Percentiles rank a stretch among this genome's conserved stretches.
phyloP scores from a whole-genome alignment of 2,797 vertebrate genomes.

The Cebuella pygmaea region DNA sequence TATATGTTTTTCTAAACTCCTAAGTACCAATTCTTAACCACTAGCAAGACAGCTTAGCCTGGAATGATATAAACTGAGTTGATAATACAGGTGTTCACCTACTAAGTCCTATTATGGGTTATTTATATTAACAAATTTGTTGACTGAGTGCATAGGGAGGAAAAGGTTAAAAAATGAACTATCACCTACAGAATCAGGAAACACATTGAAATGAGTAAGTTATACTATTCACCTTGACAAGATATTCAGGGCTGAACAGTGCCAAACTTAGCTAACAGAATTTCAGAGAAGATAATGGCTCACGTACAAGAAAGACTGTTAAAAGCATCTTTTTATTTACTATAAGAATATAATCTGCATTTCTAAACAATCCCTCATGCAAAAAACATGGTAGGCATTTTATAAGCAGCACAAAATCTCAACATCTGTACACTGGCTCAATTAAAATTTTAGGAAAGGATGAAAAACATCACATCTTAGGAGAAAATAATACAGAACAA shows the following conservation, averaged over 20 bases:
- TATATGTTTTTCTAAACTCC: neutral
- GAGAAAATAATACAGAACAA: neutral
- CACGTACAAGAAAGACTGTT: constrained; percentile 59
- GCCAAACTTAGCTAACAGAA: neutral
- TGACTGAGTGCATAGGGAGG: neutral
- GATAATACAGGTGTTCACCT: neutral
- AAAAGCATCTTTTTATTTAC: constrained; percentile 70
- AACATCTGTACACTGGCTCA: constrained; percentile 17
- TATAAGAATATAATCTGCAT: constrained; percentile 71
- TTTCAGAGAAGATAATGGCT: constrained; percentile 42
- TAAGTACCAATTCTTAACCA: neutral
- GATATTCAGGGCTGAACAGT: neutral
- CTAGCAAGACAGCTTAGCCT: neutral
- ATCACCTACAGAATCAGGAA: neutral
- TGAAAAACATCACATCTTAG: constrained; percentile 12
- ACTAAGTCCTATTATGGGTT: neutral
- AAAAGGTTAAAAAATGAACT: neutral
- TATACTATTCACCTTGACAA: neutral
- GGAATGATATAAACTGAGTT: neutral
- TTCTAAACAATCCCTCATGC: constrained; percentile 56
- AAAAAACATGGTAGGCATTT: constrained; percentile 57
- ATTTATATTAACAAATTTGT: neutral
- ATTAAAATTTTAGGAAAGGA: constrained; percentile 44
- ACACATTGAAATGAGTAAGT: neutral
- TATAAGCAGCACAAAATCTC: constrained; percentile 54